Evolutionary conservation across 2,888 invertebrate genomes (phyloP).

Genomic region (Pemphredon lugubris): DNA sequence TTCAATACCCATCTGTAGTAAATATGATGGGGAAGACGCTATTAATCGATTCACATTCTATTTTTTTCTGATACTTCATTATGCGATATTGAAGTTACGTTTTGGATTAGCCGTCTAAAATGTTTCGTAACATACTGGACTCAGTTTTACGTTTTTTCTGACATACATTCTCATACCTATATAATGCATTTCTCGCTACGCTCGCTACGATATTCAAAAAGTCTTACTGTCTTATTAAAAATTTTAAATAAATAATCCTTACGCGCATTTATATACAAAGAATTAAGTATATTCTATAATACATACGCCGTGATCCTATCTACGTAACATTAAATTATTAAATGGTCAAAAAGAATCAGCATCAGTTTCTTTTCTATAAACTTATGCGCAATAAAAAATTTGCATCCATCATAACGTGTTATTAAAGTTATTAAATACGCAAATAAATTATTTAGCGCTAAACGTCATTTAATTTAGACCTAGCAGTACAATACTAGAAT

Average conservation of each 20-base stretch:
- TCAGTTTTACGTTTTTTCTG: neutral
- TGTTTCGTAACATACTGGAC: constrained; percentile 19
- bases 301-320: constrained; percentile 39
- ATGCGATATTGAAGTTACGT: no score
- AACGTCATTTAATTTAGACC: constrained; percentile 37
- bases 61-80: no score
- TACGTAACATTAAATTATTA: constrained; percentile 27
- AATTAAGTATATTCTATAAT: constrained; percentile 23
- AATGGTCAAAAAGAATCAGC: constrained; percentile 27
- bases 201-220: constrained; percentile 11
- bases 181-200: constrained; percentile 27
- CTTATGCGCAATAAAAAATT: constrained; percentile 35
- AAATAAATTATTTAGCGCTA: constrained; percentile 45
- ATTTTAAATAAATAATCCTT: constrained; percentile 49
- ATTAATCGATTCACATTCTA: neutral
- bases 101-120: constrained; percentile 7
- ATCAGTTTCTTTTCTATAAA: constrained; percentile 22
- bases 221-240: constrained; percentile 18
- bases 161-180: neutral
- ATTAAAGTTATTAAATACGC: constrained; percentile 21
- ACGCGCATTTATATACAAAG: constrained; percentile 43
- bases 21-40: neutral
- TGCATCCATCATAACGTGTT: constrained; percentile 31
- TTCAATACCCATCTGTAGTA: neutral
- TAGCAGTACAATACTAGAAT: constrained; percentile 38